Conservation (phyloP, 2,797 vertebrate species). For the Lagocephalus sceleratus region DNA sequence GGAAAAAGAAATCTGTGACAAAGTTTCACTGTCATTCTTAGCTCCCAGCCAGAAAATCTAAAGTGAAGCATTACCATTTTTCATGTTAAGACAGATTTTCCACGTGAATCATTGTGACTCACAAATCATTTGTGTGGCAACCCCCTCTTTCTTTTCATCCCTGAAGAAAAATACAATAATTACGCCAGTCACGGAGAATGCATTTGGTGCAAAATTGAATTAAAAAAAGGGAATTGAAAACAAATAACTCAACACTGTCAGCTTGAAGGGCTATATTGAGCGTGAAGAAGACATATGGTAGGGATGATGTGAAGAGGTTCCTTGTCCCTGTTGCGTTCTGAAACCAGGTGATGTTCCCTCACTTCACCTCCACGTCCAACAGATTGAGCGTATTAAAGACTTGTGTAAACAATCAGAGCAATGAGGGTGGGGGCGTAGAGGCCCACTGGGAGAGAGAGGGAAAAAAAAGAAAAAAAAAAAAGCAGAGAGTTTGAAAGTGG, state of each 20-base stretch:
- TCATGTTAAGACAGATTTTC: conserved; percentile 40
- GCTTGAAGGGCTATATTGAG: conserved; percentile 35
- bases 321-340: conserved; percentile 31
- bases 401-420: conserved; percentile 43
- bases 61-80: conserved; percentile 13
- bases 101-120: conserved; percentile 41
- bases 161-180: conserved; percentile 50
- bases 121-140: conserved; percentile 38
- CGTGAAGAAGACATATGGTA: conserved; percentile 23
- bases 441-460: conserved; percentile 19
- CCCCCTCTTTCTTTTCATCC: conserved; percentile 26
- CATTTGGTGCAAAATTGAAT: conserved; percentile 40
- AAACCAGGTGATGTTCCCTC: conserved; percentile 51
- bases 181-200: conserved; percentile 32
- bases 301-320: conserved; percentile 32
- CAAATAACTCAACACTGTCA: conserved; percentile 29
- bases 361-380: conserved; percentile 38
- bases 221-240: conserved; percentile 32
- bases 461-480: conserved; percentile 12
- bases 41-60: conserved; percentile 13
- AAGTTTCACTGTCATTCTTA: conserved; percentile 22
- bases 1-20: conserved; percentile 1
- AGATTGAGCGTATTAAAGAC: conserved; percentile 28
- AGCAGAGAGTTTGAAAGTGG: conserved; percentile 58
- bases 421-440: conserved; percentile 34